Percentiles rank a stretch among this genome's conserved stretches.
These are phyloP conservation scores for Hirtodrosophila histrioides DNA, from an alignment of 2,888 invertebrate species.

Conservation along the genomic window DNA sequence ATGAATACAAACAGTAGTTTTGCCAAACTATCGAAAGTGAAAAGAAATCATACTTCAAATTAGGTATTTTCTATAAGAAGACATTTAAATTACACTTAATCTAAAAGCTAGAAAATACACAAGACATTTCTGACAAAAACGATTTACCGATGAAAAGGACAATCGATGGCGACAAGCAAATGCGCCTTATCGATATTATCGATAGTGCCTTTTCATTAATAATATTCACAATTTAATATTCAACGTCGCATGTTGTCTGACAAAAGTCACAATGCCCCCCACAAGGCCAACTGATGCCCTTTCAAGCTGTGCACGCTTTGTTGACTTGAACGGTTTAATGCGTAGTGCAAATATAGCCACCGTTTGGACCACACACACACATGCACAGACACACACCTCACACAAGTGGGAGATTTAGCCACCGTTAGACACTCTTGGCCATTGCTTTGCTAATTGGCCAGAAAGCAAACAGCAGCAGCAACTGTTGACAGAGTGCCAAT, in stretches of 20 bases:
- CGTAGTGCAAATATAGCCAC: slow-evolving; percentile 59
- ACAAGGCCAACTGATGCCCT: slow-evolving; percentile 26
- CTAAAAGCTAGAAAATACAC: too few relatives aligned
- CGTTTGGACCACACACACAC: slow-evolving; percentile 64
- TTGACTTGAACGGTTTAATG: slow-evolving; percentile 60
- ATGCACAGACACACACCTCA: slow-evolving; percentile 15
- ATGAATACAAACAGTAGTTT: too few relatives aligned
- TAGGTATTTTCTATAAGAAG: too few relatives aligned
- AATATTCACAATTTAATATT: neutral
- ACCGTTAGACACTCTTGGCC: slow-evolving; percentile 63
- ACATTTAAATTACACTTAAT: too few relatives aligned
- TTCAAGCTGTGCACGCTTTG: slow-evolving; percentile 27
- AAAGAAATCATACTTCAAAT: too few relatives aligned
- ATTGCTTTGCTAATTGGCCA: slow-evolving; percentile 69
- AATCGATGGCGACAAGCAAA: too few relatives aligned
- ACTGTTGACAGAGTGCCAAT: slow-evolving; percentile 26
- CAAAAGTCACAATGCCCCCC: neutral
- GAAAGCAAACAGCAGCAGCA: slow-evolving; percentile 57
- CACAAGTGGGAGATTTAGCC: slow-evolving; percentile 46
- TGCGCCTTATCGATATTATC: too few relatives aligned
- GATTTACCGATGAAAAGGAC: too few relatives aligned
- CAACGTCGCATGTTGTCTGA: neutral
- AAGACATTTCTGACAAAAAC: too few relatives aligned
- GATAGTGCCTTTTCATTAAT: too few relatives aligned
- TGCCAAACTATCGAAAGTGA: too few relatives aligned